A percentile compares a stretch with the other conserved stretches of the same genome.
Evolutionary conservation across 2,113 vertebrate genomes (phyloP).

Genomic region (Pomatostomus ruficeps): DNA sequence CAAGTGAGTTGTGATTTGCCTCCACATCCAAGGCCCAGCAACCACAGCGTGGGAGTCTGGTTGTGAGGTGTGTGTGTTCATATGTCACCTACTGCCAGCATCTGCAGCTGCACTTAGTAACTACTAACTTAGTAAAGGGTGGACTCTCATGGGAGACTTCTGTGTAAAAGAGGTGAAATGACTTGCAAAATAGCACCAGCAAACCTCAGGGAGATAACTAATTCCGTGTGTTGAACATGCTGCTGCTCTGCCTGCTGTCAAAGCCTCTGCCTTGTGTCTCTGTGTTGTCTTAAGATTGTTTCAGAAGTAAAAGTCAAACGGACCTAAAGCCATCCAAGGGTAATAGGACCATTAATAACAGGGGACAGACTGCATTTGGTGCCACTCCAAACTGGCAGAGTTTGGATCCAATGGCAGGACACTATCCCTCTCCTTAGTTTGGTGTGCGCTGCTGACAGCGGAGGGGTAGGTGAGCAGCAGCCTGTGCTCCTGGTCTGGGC

Average conservation of each 20-base stretch:
- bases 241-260: not conserved
- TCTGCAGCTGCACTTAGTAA: not conserved
- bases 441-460: accelerated
- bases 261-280: not conserved
- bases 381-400: not conserved
- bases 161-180: not conserved
- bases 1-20: not conserved
- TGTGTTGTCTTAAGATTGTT: not conserved
- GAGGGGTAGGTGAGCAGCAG: not conserved
- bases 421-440: accelerated
- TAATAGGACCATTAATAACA: not conserved
- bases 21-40: accelerated
- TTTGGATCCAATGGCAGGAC: not conserved
- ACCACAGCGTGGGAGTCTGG: not conserved
- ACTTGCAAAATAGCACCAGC: not conserved
- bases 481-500: accelerated
- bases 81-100: not conserved
- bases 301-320: not conserved
- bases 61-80: accelerated
- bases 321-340: not conserved
- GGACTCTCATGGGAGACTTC: not conserved
- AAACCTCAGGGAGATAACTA: not conserved
- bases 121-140: not conserved
- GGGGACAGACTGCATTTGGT: not conserved
- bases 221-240: accelerated